Evolutionary conservation across 2,797 vertebrate genomes (phyloP).

Genomic region (Semaprochilodus insignis): DNA sequence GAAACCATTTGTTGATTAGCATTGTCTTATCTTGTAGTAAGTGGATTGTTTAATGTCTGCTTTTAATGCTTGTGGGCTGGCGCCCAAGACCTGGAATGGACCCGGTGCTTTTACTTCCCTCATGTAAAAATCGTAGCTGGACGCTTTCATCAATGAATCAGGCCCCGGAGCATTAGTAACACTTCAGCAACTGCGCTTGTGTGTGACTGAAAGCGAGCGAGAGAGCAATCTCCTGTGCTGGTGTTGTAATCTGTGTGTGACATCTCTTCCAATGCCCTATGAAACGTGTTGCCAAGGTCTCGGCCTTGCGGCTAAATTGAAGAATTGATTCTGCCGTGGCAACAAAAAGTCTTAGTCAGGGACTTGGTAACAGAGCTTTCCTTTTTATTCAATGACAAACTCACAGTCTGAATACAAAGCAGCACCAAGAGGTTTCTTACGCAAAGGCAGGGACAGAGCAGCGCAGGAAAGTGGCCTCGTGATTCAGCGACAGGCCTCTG

Average conservation of each 20-base stretch:
- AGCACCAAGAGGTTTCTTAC: not conserved
- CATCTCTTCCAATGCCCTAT: conserved; percentile 9
- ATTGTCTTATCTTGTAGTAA: not conserved
- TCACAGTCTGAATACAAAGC: conserved; percentile 30
- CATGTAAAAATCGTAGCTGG: not conserved
- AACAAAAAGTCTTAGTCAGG: conserved; percentile 45
- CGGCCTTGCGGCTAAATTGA: not conserved
- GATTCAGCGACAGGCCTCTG: not conserved
- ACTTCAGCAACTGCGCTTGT: conserved; percentile 18
- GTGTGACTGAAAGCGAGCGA: not conserved
- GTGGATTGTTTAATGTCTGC: not conserved
- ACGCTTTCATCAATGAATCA: not conserved
- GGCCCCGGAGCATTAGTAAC: conserved; percentile 9
- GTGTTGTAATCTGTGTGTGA: conserved; percentile 17
- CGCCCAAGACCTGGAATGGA: not conserved
- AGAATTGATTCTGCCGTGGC: conserved; percentile 39
- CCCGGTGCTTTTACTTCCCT: not conserved
- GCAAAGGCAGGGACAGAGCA: conserved; percentile 11
- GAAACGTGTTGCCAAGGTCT: conserved; percentile 33
- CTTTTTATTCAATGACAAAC: conserved; percentile 46
- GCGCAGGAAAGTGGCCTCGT: not conserved
- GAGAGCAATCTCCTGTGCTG: not conserved
- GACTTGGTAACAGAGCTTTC: conserved; percentile 26
- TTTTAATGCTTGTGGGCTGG: not conserved
- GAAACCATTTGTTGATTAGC: not conserved